phyloP scores from a whole-genome alignment of 2,888 invertebrate species.

The Idaea straminata region DNA sequence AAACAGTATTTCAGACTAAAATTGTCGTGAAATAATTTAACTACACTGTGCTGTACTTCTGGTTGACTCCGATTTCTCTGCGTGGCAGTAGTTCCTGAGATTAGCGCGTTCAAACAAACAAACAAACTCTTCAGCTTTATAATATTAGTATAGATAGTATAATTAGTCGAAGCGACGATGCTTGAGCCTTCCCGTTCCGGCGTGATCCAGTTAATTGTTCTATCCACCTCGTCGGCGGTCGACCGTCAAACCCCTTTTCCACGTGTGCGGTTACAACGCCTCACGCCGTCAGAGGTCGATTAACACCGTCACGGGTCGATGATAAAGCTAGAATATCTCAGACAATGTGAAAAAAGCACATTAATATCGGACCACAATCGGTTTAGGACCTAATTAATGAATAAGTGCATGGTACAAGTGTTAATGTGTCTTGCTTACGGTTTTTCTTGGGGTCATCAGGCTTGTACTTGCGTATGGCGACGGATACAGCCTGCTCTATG shows the following conservation, averaged over 20 bases:
- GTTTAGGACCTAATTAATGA: too few relatives aligned
- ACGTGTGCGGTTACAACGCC: background rate
- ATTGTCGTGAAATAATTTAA: too few relatives aligned
- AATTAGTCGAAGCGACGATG: constrained; percentile 4
- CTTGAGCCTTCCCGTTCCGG: constrained; percentile 10
- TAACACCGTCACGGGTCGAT: background rate
- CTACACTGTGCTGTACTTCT: too few relatives aligned
- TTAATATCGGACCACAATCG: background rate
- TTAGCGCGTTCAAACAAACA: too few relatives aligned
- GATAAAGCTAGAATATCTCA: background rate
- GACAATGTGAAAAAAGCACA: background rate
- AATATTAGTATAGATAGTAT: too few relatives aligned
- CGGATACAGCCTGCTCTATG: constrained; percentile 91
- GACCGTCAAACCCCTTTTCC: background rate
- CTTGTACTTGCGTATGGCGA: constrained; percentile 88
- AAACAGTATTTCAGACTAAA: too few relatives aligned
- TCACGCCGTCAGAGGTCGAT: background rate
- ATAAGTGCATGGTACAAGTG: too few relatives aligned
- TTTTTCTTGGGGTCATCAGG: constrained; percentile 77
- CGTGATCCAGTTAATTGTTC: background rate
- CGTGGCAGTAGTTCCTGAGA: constrained; percentile 7
- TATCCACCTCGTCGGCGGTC: background rate
- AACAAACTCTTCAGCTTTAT: too few relatives aligned
- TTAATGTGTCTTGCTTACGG: constrained; percentile 54
- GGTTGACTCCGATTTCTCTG: too few relatives aligned